Percentiles rank a stretch among this genome's conserved stretches.
phyloP scores from a whole-genome alignment of 1,140 invertebrate species.

The Drosophila sproati region DNA sequence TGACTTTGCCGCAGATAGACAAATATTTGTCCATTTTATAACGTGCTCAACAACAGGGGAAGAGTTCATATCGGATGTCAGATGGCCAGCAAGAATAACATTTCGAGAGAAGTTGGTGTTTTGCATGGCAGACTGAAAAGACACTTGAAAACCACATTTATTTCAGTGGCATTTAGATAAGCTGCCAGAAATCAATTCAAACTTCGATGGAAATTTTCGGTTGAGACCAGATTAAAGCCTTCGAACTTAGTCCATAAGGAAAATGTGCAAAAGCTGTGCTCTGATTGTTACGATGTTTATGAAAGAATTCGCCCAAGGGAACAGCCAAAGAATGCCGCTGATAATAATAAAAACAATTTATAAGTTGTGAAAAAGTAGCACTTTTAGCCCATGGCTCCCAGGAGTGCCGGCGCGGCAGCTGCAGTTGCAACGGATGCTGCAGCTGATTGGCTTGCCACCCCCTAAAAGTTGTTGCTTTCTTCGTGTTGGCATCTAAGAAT shows the following conservation, averaged over 20 bases:
- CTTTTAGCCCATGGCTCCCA: slow-evolving; percentile 5
- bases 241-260: not conserved
- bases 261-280: slow-evolving; percentile 9
- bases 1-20: not conserved
- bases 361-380: slow-evolving; percentile 16
- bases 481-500: slow-evolving; percentile 37
- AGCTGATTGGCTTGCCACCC: slow-evolving; percentile 11
- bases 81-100: not conserved
- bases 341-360: slow-evolving; percentile 52
- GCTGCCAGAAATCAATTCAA: too few relatives aligned
- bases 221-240: not conserved
- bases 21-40: not conserved
- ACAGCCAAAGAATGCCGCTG: slow-evolving; percentile 7
- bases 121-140: too few relatives aligned
- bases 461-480: slow-evolving; percentile 30
- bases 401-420: not conserved
- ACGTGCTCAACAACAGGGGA: too few relatives aligned
- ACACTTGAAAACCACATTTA: too few relatives aligned
- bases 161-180: too few relatives aligned
- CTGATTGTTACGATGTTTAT: not conserved
- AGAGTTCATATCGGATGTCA: not conserved
- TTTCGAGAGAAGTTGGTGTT: too few relatives aligned
- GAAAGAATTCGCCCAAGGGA: not conserved
- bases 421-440: not conserved
- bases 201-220: too few relatives aligned